Evolutionary conservation across 2,113 vertebrate species (phyloP), one percentile per base, ranked within the genome.

Genomic region (Phrynosoma blainvillii): DNA sequence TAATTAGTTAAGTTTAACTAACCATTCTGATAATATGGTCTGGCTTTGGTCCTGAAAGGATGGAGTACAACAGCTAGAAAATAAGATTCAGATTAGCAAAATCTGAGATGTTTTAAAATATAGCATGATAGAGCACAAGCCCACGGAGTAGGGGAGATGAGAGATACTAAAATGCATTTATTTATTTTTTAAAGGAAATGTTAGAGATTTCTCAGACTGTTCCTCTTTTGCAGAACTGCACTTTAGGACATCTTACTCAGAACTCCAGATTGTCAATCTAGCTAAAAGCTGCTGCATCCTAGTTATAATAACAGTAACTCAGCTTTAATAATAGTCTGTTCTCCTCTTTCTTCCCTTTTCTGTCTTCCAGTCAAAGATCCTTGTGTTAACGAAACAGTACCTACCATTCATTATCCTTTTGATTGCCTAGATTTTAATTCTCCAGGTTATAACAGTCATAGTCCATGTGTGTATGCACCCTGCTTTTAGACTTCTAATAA

Each of bases 271-370:
- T 56, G n/a, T 2, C 68, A 65, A 40, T 65, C 30, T 62, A 56
- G 68, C 62, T 65, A 77, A 2, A 73, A 18, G 13, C 76, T 47
- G 11, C 27, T 92, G 78, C 27, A 88, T 89, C 87, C 11, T 52
- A 32, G 9, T 81, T 88, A 1, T 12, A 88, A 40, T 84, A 84
- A 62, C 7, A 84, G 20, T 84, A 66, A 23, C 27, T 91, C 6
- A 2, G 25, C 84, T 18, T 91, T 91, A 88, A 86, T 88, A 54
- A 65, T 86, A 68, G 70, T 66, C 66, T 20, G 36, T 40, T 66
- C 9, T 56, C 1, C 9, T 27, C 1, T 9, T 56, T 0, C 79
- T 36, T 86, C 75, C 52, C 62, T 84, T 89, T 77, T 83, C 78
- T 85, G 20, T 27, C 25, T 0, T 82, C 18, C 16, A 59, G 86